Evolutionary conservation across 2,113 vertebrate species (phyloP), one percentile per base, ranked within the genome.

Genomic region (Ophiodon elongatus): DNA sequence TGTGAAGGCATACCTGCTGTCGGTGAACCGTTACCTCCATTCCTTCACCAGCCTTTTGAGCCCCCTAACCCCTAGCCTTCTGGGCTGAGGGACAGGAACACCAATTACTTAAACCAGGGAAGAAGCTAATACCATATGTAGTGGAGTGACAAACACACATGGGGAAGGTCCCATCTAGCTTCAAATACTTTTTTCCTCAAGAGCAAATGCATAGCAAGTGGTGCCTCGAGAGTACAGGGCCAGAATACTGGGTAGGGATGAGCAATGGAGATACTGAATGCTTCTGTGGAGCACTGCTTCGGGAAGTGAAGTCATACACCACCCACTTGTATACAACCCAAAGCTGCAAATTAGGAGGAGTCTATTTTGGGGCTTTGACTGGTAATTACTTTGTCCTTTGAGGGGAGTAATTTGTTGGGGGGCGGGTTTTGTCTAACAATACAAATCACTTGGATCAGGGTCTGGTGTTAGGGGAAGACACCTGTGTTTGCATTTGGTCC

Each of bases 1-100:
- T 87, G 76, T 88, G 87, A 92, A 92, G 90, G 83, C 89, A 92
- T 90, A 91, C 93, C 92, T 93, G 90, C 93, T 94, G 90, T 92
- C 86, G 74, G 63, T 89, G 89, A 90, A 91, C 91, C 81, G 79
- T 93, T 93, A 87, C 92, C 88, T 86, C 73, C 65, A 73, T 89
- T 79, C 79, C 85, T 80, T 68, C 85, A 65, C 65, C 79, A 60
- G 82, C 86, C 80, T 80, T 89, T 86, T 50, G 73, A 90, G 86
- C 76, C 88, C 79, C 83, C 86, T 85, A 89, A 90, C 89, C 90
- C 78, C 23, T 69, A 56, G 79, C 90, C 89, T 81, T 82, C 85
- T 80, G 83, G 88, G 90, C 80, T 84, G 39, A 68, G 80, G 89
- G 90, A 92, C 87, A 85, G 84, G 71, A 71, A 89, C 89, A 84